phyloP scores from a whole-genome alignment of 2,797 vertebrate genomes.

The Perodicticus potto region DNA sequence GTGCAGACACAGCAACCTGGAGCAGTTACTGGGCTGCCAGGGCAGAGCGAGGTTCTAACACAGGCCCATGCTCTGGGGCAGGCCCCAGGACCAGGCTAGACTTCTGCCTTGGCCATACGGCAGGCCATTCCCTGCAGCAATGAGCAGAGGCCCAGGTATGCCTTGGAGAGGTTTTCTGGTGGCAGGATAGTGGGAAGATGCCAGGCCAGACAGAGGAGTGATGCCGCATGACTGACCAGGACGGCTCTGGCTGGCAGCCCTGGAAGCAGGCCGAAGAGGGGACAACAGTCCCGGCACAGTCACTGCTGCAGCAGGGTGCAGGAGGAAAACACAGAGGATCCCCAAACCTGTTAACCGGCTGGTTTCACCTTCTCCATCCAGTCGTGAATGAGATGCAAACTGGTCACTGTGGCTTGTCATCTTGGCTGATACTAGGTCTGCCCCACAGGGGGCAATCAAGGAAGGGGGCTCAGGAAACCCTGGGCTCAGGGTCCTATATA shows the following conservation, averaged over 20 bases:
- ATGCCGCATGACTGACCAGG: not conserved
- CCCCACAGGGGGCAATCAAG: too few species aligned
- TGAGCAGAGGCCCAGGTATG: fast-evolving
- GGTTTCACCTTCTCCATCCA: not conserved
- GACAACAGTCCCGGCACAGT: not conserved
- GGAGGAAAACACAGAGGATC: not conserved
- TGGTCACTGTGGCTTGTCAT: not conserved
- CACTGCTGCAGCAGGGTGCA: not conserved
- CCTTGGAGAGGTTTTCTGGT: not conserved
- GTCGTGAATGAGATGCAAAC: not conserved
- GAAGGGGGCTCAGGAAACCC: not conserved
- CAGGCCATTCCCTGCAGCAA: not conserved
- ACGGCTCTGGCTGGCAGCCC: not conserved
- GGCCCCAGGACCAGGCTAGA: not conserved
- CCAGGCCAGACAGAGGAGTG: not conserved
- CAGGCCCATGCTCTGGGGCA: not conserved
- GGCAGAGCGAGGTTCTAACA: not conserved
- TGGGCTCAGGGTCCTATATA: not conserved
- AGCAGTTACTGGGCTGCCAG: not conserved
- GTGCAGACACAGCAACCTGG: not conserved
- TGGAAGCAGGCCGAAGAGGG: not conserved
- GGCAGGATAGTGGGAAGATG: not conserved
- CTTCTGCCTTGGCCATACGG: not conserved
- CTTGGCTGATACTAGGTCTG: not conserved
- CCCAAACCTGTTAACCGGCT: fast-evolving